Evolutionary conservation across 2,888 invertebrate species (phyloP), one percentile per base, ranked within the genome.

Genomic region (Vesta saturnalis): DNA sequence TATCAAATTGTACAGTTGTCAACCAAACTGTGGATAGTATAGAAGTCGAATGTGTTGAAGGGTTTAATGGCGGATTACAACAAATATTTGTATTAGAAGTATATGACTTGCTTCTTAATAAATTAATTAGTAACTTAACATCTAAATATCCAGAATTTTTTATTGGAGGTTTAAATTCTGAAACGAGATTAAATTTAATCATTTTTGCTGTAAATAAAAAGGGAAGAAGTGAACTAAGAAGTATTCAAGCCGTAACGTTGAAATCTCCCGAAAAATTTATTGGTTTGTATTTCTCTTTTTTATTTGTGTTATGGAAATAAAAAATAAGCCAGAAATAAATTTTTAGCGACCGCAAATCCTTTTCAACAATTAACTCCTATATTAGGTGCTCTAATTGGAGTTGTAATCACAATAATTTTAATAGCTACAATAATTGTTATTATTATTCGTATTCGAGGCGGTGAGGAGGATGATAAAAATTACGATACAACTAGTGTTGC

Each of bases 301-400:
- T 46, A 47, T 47, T n/a, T n/a, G n/a, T n/a, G n/a, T n/a, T n/a
- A n/a, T n/a, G n/a, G n/a, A n/a, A n/a, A n/a, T n/a, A n/a, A 18
- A 18, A 12, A 39, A 19, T 14, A 35, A 63, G 8, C 39, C 43
- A 19, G 2, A 35, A 15, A 23, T 47, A 47, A 14, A 22, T 46
- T 79, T 83, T 82, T 82, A 56, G 74, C 86, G 88, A 89, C 90
- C 21, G 89, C 89, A 76, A 90, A 93, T 46, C 92, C 93, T 61
- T 89, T 92, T 76, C 92, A 94, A 74, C 94, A 94, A 81, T 86
- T 95, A 77, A 94, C 95, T 8, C 94, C 95, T 0, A 88, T 95
- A 3, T 86, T 96, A 60, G 93, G 94, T 60, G 91, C 91, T 1
- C 86, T 94, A 56, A 91, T 94, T 21, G 94, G 94, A 5, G 89